A percentile compares a stretch with the other conserved stretches of the same genome.
Conservation (phyloP, 2,113 vertebrate genomes). For the Myotis brandtii region DNA sequence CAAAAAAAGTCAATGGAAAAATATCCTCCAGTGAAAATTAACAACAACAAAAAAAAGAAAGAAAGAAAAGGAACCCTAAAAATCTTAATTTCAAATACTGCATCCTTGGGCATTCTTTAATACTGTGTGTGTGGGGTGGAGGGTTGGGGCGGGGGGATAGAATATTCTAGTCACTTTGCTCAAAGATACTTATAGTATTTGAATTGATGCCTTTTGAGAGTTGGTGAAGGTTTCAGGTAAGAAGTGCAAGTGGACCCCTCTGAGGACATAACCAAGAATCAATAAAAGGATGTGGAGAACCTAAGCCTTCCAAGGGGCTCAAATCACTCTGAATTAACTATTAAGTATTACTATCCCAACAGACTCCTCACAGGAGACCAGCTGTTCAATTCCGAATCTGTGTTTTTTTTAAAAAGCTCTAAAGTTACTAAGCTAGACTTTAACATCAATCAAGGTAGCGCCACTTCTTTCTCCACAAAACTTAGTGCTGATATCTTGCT, state of each 20-base stretch:
- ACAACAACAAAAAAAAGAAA: too few species aligned
- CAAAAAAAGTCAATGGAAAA: too few species aligned
- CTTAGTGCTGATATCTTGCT: neutral
- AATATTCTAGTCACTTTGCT: neutral
- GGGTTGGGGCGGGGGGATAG: too few species aligned
- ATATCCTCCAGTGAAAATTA: too few species aligned
- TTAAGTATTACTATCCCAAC: neutral
- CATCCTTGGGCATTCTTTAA: neutral
- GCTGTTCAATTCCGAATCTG: neutral
- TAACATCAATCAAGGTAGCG: neutral
- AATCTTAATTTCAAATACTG: neutral
- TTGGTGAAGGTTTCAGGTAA: neutral
- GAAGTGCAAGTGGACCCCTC: neutral
- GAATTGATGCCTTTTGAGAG: neutral
- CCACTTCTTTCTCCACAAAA: conserved; percentile 27
- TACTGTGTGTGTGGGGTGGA: neutral
- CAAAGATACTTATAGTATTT: neutral
- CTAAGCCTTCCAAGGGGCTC: neutral
- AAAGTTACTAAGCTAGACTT: neutral
- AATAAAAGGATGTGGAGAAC: neutral
- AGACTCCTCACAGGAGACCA: neutral
- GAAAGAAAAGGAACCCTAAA: neutral
- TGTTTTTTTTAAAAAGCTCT: neutral
- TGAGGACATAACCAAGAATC: neutral
- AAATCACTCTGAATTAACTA: neutral